Percentiles rank a stretch among this genome's conserved stretches.
phyloP scores from a whole-genome alignment of 2,113 vertebrate genomes.

The Seriola quinqueradiata region DNA sequence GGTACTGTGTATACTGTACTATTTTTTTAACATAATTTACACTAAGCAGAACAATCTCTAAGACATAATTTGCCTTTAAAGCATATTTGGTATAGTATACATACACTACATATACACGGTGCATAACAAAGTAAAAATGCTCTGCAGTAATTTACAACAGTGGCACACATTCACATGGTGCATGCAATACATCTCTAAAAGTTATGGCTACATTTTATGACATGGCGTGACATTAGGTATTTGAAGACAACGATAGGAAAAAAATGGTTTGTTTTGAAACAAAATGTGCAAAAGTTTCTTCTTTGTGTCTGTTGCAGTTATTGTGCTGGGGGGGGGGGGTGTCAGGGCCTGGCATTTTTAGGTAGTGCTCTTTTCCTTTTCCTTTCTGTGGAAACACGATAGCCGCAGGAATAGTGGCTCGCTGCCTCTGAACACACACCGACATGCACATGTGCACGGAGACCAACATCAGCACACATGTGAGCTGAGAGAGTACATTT shows the following conservation, averaged over 20 bases:
- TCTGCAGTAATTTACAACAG: not conserved
- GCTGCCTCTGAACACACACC: conserved; percentile 11
- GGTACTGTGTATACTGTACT: not conserved
- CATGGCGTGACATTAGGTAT: not conserved
- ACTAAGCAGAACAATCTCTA: not conserved
- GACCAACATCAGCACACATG: conserved; percentile 21
- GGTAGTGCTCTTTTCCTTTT: conserved; percentile 29
- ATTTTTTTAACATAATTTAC: conserved; percentile 12
- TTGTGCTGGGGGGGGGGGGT: conserved; percentile 41
- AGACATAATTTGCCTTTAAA: not conserved
- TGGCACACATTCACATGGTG: not conserved
- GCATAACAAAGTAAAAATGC: not conserved
- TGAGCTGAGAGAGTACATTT: conserved; percentile 41
- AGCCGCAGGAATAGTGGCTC: conserved; percentile 35
- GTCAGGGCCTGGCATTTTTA: conserved; percentile 59
- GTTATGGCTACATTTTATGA: conserved; percentile 14
- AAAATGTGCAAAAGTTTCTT: conserved; percentile 50
- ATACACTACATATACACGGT: not conserved
- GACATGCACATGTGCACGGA: conserved; percentile 4
- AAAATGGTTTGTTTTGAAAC: conserved; percentile 23
- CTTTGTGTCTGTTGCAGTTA: conserved; percentile 47
- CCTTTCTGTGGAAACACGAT: conserved; percentile 68
- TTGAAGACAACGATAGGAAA: not conserved
- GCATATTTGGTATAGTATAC: not conserved
- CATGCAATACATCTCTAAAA: not conserved